A percentile compares a stretch with the other conserved stretches of the same genome.
Conservation (phyloP, 2,113 vertebrate species). For the Rhagologus leucostigma region DNA sequence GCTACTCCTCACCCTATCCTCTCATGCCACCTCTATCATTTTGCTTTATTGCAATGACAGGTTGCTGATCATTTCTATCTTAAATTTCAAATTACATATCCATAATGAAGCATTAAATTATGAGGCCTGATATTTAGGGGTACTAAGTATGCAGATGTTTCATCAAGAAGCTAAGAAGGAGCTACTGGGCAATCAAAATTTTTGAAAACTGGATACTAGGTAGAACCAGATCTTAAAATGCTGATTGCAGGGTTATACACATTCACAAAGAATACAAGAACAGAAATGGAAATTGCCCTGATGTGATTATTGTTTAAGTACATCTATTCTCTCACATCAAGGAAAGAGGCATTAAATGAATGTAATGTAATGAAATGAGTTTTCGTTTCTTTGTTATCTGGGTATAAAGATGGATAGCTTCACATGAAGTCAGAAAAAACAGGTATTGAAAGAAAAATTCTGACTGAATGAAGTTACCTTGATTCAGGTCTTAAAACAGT, state of each 20-base stretch:
- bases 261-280: background rate
- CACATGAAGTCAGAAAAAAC: background rate
- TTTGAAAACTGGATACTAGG: background rate
- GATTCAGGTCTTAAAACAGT: background rate
- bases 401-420: background rate
- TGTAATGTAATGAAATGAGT: background rate
- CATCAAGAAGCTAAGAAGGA: constrained; percentile 2
- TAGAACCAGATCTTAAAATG: constrained; percentile 18
- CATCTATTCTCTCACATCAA: background rate
- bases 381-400: background rate
- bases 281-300: constrained; percentile 4
- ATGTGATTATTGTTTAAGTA: constrained; percentile 34
- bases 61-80: background rate
- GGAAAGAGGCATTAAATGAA: constrained; percentile 3
- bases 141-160: background rate
- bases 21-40: background rate
- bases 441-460: background rate
- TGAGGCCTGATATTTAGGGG: background rate
- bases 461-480: background rate
- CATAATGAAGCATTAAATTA: constrained; percentile 15
- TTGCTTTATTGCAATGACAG: background rate
- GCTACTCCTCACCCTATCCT: background rate
- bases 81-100: background rate
- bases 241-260: constrained; percentile 24
- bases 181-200: constrained; percentile 25